phyloP scores from a whole-genome alignment of 1,140 invertebrate species.

The Meloidogyne floridensis region DNA sequence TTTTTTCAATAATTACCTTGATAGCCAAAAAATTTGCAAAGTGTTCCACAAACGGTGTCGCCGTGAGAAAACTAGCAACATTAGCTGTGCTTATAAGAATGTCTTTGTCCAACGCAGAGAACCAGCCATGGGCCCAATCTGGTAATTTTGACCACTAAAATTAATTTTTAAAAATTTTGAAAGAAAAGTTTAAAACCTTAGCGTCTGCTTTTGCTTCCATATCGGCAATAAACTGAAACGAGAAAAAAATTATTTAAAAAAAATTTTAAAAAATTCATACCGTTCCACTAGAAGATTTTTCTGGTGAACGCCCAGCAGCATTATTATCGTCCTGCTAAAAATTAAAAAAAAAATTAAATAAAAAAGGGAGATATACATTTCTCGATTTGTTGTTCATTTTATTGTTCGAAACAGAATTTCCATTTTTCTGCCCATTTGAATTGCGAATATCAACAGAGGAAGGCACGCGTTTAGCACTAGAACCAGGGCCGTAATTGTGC shows the following conservation, averaged over 20 bases:
- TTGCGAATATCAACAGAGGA: constrained; percentile 17
- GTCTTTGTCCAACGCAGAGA: constrained; percentile 26
- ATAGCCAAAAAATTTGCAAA: constrained; percentile 19
- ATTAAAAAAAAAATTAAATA: background rate
- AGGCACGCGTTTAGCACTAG: constrained; percentile 17
- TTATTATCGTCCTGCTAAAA: background rate
- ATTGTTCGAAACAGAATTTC: background rate
- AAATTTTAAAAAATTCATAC: background rate
- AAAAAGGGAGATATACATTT: background rate
- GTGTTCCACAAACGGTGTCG: constrained; percentile 23
- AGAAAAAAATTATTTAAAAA: background rate
- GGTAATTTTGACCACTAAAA: constrained; percentile 7
- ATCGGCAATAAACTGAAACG: background rate
- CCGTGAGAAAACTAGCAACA: constrained; percentile 15
- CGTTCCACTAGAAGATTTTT: background rate
- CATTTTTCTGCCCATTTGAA: background rate
- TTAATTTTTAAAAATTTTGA: background rate
- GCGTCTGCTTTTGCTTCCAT: constrained; percentile 23
- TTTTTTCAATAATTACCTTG: background rate
- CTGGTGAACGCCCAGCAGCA: background rate
- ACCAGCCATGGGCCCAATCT: constrained; percentile 22
- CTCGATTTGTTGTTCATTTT: constrained; percentile 1
- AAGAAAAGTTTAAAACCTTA: constrained; percentile 1
- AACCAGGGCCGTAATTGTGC: constrained; percentile 20
- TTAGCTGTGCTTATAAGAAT: constrained; percentile 20